These are phyloP conservation scores for Drosophila paramelanica DNA, from an alignment of 2,888 invertebrate genomes.

Conservation along the genomic window DNA sequence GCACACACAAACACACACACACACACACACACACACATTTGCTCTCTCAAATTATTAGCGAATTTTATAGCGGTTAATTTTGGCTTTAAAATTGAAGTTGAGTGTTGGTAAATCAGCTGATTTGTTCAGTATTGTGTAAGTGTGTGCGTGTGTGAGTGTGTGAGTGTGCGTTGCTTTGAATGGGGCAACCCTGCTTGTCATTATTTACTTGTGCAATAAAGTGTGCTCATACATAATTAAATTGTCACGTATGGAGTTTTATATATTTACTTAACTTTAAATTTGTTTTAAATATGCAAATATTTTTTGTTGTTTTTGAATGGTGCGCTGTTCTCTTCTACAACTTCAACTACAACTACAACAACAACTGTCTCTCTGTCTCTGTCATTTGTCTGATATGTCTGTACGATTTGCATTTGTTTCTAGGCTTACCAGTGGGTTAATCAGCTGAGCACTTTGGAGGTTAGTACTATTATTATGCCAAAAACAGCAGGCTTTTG, in stretches of 20 bases:
- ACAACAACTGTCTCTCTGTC: slow-evolving; percentile 24
- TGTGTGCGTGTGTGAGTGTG: slow-evolving; percentile 4
- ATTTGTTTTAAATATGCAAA: background rate
- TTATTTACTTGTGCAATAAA: slow-evolving; percentile 1
- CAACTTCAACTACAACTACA: slow-evolving; percentile 6
- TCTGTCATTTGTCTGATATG: slow-evolving; percentile 39
- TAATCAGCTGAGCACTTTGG: slow-evolving; percentile 63
- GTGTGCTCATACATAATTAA: slow-evolving; percentile 1
- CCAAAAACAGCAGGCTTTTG: background rate
- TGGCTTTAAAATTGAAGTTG: slow-evolving; percentile 19
- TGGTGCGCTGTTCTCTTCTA: slow-evolving; percentile 8
- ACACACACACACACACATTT: background rate
- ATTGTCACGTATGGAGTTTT: slow-evolving; percentile 22
- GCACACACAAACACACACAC: background rate
- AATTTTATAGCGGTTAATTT: slow-evolving; percentile 32
- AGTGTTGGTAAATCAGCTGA: slow-evolving; percentile 42
- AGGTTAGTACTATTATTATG: slow-evolving; percentile 56
- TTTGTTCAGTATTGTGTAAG: slow-evolving; percentile 4
- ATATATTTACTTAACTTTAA: background rate
- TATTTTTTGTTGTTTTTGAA: slow-evolving; percentile 1
- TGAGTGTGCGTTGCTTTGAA: slow-evolving; percentile 3
- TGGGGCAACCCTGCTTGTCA: slow-evolving; percentile 6
- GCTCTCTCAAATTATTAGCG: slow-evolving; percentile 10
- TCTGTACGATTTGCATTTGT: slow-evolving; percentile 55
- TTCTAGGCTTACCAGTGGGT: slow-evolving; percentile 70